Conservation (phyloP, 2,797 vertebrate genomes). For the Scyliorhinus canicula region DNA sequence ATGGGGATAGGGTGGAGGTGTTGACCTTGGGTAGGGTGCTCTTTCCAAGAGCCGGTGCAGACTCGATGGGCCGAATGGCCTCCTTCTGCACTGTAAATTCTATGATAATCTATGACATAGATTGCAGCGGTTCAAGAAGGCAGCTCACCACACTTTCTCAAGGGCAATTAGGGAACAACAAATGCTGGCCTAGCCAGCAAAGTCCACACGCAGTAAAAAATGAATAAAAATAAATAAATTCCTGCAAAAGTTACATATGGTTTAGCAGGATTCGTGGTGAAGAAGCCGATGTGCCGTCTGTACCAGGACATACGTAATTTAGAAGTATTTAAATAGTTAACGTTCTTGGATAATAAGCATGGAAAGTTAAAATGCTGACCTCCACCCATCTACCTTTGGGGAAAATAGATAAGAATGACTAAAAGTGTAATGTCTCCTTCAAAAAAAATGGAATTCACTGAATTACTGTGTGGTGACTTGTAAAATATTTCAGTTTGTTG, state of each 20-base stretch:
- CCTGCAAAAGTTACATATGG: background rate
- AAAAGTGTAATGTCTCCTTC: background rate
- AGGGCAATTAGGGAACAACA: too few relatives aligned
- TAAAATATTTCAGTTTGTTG: slow-evolving; percentile 22
- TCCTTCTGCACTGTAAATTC: too few relatives aligned
- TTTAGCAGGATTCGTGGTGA: background rate
- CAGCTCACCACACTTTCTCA: too few relatives aligned
- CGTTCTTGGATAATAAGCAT: background rate
- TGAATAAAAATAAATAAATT: too few relatives aligned
- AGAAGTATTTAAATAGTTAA: background rate
- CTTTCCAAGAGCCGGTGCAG: too few relatives aligned
- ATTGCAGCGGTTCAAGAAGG: too few relatives aligned
- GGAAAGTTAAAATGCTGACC: background rate
- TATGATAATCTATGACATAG: too few relatives aligned
- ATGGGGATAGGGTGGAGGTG: too few relatives aligned
- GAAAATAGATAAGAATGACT: background rate
- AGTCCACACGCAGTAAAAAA: too few relatives aligned
- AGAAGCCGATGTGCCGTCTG: background rate
- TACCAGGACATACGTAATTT: background rate
- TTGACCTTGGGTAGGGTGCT: too few relatives aligned
- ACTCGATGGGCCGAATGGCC: too few relatives aligned
- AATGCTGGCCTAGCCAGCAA: too few relatives aligned
- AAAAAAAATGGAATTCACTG: background rate
- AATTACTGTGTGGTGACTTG: background rate
- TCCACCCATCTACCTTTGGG: background rate